A percentile compares a stretch with the other conserved stretches of the same genome.
These are phyloP conservation scores for Pteropus alecto DNA, from an alignment of 2,113 vertebrate genomes.

Conservation along the genomic window DNA sequence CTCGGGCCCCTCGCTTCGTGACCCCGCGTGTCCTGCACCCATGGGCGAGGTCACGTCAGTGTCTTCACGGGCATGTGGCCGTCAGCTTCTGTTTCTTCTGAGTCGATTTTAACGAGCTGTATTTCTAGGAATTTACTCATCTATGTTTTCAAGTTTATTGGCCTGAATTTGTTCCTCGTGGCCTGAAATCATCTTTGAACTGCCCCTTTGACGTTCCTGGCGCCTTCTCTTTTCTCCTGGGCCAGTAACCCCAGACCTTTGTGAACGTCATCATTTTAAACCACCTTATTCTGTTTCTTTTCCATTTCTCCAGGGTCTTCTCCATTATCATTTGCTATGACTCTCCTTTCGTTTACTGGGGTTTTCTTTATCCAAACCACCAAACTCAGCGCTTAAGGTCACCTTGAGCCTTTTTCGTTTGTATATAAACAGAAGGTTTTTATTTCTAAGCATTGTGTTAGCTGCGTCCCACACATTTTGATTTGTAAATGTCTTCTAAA, in stretches of 20 bases:
- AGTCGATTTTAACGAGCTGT: background rate
- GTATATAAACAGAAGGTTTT: background rate
- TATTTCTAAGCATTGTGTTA: background rate
- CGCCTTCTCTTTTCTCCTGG: background rate
- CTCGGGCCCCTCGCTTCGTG: no score
- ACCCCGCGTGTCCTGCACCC: no score
- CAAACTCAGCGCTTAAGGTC: background rate
- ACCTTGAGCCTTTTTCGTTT: background rate
- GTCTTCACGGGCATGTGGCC: background rate
- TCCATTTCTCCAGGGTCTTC: background rate
- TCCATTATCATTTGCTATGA: background rate
- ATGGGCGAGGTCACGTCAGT: background rate
- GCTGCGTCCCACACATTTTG: background rate
- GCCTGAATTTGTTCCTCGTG: background rate
- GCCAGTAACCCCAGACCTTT: background rate
- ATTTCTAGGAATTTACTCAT: background rate
- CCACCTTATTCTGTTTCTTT: background rate
- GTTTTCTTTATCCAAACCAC: background rate
- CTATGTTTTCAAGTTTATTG: slow-evolving; percentile 10
- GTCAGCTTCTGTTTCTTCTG: background rate
- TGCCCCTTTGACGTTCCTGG: background rate
- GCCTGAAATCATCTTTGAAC: background rate
- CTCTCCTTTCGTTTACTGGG: background rate
- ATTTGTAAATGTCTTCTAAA: background rate
- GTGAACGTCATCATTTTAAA: background rate